These are phyloP conservation scores for Indicator maculatus DNA, from an alignment of 2,113 vertebrate species.

Conservation along the genomic window DNA sequence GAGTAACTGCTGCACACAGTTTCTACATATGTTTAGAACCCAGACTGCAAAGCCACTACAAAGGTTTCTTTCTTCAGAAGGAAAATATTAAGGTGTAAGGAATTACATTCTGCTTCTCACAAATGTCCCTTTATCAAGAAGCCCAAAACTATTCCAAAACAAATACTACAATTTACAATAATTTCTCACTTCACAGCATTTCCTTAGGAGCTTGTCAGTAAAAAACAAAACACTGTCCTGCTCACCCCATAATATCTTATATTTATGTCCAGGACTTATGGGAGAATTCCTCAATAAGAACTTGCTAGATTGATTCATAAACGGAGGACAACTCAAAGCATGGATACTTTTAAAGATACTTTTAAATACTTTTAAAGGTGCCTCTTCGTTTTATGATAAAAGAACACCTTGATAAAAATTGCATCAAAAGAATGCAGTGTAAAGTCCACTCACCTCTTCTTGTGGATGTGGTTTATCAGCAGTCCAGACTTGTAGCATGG, in stretches of 20 bases:
- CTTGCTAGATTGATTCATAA: background rate
- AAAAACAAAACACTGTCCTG: background rate
- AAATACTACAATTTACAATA: background rate
- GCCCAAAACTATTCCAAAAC: background rate
- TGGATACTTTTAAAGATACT: background rate
- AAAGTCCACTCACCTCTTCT: slow-evolving; percentile 85
- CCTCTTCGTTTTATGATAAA: background rate
- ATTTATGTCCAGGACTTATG: background rate
- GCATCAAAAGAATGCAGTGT: background rate
- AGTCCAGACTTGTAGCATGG: slow-evolving; percentile 96
- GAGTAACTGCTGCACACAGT: accelerated
- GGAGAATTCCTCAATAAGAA: background rate
- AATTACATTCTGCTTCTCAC: background rate
- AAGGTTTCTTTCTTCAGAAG: background rate
- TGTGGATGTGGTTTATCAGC: slow-evolving; percentile 97
- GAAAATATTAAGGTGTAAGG: background rate
- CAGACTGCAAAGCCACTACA: background rate
- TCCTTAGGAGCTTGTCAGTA: background rate
- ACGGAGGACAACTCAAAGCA: background rate
- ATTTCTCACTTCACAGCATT: background rate
- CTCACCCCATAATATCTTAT: background rate
- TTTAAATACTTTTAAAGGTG: background rate
- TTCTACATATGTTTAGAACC: background rate
- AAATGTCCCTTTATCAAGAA: background rate
- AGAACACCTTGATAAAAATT: background rate